Evolutionary conservation across 2,888 invertebrate species (phyloP).

Genomic region (Dolichomitus sp.): DNA sequence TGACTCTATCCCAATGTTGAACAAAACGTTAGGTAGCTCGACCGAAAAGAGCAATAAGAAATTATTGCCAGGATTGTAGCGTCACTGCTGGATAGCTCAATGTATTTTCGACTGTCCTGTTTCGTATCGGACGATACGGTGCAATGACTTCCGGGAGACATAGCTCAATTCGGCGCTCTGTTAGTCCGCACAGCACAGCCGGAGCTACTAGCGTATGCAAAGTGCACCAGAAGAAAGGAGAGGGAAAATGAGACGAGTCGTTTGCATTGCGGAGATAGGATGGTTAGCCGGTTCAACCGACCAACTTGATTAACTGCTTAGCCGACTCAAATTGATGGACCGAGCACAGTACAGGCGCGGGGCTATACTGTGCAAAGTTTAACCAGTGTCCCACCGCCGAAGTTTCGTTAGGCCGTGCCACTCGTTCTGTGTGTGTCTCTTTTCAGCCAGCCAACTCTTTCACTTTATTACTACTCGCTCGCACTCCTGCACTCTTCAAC

Average conservation of each 20-base stretch:
- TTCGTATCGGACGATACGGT: background rate
- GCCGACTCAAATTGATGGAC: constrained; percentile 70
- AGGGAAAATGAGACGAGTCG: constrained; percentile 11
- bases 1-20: background rate
- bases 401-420: constrained; percentile 54
- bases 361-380: constrained; percentile 67
- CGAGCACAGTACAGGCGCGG: constrained; percentile 36
- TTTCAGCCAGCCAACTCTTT: background rate
- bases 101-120: background rate
- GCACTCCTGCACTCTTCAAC: constrained; percentile 30
- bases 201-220: background rate
- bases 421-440: constrained; percentile 17
- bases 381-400: constrained; percentile 59
- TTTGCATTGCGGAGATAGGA: constrained; percentile 25
- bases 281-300: constrained; percentile 56
- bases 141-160: background rate
- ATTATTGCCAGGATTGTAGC: background rate
- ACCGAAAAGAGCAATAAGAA: background rate
- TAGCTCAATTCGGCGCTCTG: constrained; percentile 1
- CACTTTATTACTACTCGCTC: background rate
- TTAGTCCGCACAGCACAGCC: background rate
- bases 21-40: background rate
- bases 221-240: background rate
- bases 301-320: constrained; percentile 71
- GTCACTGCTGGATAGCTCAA: background rate